These are phyloP conservation scores for Monochamus saltuarius DNA, from an alignment of 1,140 invertebrate species.

Conservation along the genomic window DNA sequence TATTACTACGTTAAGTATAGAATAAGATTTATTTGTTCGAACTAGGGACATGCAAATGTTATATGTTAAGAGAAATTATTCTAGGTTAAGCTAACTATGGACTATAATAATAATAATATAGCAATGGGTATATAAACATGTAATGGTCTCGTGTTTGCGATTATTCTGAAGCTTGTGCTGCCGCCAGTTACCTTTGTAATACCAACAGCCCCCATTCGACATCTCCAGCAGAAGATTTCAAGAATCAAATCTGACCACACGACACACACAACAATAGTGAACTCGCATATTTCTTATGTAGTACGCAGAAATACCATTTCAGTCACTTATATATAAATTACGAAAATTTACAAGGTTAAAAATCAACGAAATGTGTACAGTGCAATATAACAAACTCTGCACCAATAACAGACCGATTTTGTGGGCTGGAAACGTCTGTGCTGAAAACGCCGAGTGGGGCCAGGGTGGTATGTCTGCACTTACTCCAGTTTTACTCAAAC, in stretches of 20 bases:
- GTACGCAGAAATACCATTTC: not conserved
- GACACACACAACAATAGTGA: not conserved
- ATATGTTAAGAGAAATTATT: slow-evolving; percentile 48
- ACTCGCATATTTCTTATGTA: too few relatives aligned
- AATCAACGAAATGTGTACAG: too few relatives aligned
- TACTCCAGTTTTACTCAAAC: too few relatives aligned
- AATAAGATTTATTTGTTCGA: slow-evolving; percentile 41
- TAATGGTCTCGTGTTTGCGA: not conserved
- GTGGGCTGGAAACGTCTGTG: too few relatives aligned
- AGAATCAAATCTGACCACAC: not conserved
- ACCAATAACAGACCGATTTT: too few relatives aligned
- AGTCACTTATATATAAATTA: not conserved
- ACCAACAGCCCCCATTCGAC: not conserved
- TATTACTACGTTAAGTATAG: slow-evolving; percentile 46
- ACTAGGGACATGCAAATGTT: slow-evolving; percentile 50
- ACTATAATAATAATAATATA: slow-evolving; percentile 47
- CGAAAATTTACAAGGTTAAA: not conserved
- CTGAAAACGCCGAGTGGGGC: slow-evolving; percentile 7
- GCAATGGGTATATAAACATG: slow-evolving; percentile 29
- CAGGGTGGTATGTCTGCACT: not conserved
- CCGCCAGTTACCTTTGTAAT: slow-evolving; percentile 12
- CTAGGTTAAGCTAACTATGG: slow-evolving; percentile 48
- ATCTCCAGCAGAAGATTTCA: too few relatives aligned
- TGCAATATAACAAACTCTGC: too few relatives aligned
- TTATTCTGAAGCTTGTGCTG: not conserved